phyloP scores from a whole-genome alignment of 2,888 invertebrate genomes.

The Lithophane leautieri region DNA sequence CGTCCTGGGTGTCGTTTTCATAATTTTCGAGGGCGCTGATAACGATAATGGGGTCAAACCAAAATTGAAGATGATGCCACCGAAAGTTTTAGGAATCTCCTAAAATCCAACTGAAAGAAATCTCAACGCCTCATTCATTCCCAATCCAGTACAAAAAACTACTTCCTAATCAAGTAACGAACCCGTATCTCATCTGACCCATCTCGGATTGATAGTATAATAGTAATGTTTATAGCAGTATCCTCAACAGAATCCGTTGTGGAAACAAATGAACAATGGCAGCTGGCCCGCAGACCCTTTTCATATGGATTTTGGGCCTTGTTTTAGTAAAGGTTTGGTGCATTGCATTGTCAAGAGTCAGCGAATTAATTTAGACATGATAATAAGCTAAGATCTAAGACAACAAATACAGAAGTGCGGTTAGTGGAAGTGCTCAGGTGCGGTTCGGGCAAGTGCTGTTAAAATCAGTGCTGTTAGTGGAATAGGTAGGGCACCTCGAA shows the following conservation, averaged over 20 bases:
- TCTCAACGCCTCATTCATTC: not conserved
- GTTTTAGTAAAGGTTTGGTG: conserved; percentile 24
- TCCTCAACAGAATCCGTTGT: not conserved
- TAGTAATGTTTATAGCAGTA: conserved; percentile 8
- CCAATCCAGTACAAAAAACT: not conserved
- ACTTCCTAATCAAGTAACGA: conserved; percentile 20
- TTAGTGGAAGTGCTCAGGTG: no score
- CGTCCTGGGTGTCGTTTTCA: no score
- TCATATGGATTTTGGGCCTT: conserved; percentile 30
- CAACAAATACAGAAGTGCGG: no score
- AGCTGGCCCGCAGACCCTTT: conserved; percentile 13
- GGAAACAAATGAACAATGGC: conserved; percentile 48
- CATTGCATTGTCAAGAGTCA: conserved; percentile 13
- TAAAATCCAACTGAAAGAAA: not conserved
- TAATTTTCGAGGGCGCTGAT: no score
- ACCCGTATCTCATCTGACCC: conserved; percentile 11
- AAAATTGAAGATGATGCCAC: no score
- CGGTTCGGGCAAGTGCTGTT: no score
- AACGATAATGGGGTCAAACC: no score
- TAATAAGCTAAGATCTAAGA: no score
- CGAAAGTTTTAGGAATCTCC: no score
- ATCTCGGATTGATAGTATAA: conserved; percentile 37
- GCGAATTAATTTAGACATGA: not conserved
- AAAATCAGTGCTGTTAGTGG: no score
- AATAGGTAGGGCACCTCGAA: no score